phyloP scores from a whole-genome alignment of 2,888 invertebrate species.

The Mimumesa dahlbomi region DNA sequence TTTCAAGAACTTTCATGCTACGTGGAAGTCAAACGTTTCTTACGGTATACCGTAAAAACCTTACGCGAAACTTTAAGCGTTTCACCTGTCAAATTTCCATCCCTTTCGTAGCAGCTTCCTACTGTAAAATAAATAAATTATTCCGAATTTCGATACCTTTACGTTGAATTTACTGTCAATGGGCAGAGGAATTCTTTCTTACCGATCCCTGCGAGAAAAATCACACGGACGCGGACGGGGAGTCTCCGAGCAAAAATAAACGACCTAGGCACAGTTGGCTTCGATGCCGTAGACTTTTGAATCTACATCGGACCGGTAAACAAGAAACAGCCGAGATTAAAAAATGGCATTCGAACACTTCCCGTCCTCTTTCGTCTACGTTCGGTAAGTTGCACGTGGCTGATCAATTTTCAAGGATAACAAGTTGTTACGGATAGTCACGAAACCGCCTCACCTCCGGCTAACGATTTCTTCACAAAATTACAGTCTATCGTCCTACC shows the following conservation, averaged over 20 bases:
- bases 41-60: too few species aligned
- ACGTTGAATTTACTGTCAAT: background rate
- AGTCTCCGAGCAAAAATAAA: constrained; percentile 63
- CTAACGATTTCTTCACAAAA: constrained; percentile 31
- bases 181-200: background rate
- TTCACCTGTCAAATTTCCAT: too few species aligned
- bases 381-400: constrained; percentile 17
- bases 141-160: too few species aligned
- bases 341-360: too few species aligned
- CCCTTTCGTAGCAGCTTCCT: too few species aligned
- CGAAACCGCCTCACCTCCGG: constrained; percentile 24
- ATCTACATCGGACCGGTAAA: background rate
- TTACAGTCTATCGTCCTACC: constrained; percentile 16
- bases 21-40: too few species aligned
- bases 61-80: too few species aligned
- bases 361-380: background rate
- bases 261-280: constrained; percentile 73
- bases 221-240: background rate
- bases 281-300: constrained; percentile 36
- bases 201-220: background rate
- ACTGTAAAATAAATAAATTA: too few species aligned
- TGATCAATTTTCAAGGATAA: constrained; percentile 10
- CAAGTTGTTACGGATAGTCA: constrained; percentile 31
- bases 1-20: too few species aligned
- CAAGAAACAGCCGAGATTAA: background rate